A percentile compares a stretch with the other conserved stretches of the same genome.
Conservation (phyloP, 1,140 invertebrate species). For the Catajapyx aquilonaris region DNA sequence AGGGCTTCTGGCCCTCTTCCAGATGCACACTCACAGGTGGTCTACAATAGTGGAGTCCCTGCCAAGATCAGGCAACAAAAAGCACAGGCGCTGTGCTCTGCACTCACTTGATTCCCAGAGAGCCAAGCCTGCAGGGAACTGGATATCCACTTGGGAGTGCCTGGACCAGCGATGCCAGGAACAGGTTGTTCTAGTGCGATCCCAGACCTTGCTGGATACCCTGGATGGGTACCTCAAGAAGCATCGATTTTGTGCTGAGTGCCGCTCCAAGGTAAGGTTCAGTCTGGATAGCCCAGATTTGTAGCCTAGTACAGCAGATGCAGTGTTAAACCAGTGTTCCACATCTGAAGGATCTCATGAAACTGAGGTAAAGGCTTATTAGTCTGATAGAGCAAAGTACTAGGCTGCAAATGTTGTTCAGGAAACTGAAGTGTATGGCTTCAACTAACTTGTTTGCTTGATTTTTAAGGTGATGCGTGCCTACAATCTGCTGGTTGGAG, state of each 20-base stretch:
- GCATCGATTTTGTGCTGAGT: conserved; percentile 78
- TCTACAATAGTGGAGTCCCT: conserved; percentile 66
- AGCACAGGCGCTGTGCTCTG: conserved; percentile 61
- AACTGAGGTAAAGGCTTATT: too few relatives aligned
- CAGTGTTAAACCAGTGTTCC: too few relatives aligned
- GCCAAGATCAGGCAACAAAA: conserved; percentile 60
- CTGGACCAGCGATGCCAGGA: conserved; percentile 63
- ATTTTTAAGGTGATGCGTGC: conserved; percentile 66
- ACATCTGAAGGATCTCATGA: too few relatives aligned
- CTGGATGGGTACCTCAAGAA: conserved; percentile 74
- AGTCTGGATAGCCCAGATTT: too few relatives aligned
- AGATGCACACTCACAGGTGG: conserved; percentile 6
- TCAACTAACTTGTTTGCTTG: too few relatives aligned
- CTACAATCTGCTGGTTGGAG: conserved; percentile 65
- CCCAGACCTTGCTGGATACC: conserved; percentile 54
- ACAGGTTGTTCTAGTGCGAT: conserved; percentile 66
- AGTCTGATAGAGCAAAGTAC: too few relatives aligned
- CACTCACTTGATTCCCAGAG: conserved; percentile 73
- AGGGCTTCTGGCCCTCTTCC: conserved; percentile 2
- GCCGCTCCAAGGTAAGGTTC: conserved; percentile 77
- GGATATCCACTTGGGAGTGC: conserved; percentile 68
- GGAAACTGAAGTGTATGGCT: too few relatives aligned
- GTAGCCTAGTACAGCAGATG: too few relatives aligned
- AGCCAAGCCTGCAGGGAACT: conserved; percentile 34
- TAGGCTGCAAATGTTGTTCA: too few relatives aligned